Evolutionary conservation across 2,888 invertebrate species (phyloP), one percentile per base, ranked within the genome.

Genomic region (Coenonympha glycerion): DNA sequence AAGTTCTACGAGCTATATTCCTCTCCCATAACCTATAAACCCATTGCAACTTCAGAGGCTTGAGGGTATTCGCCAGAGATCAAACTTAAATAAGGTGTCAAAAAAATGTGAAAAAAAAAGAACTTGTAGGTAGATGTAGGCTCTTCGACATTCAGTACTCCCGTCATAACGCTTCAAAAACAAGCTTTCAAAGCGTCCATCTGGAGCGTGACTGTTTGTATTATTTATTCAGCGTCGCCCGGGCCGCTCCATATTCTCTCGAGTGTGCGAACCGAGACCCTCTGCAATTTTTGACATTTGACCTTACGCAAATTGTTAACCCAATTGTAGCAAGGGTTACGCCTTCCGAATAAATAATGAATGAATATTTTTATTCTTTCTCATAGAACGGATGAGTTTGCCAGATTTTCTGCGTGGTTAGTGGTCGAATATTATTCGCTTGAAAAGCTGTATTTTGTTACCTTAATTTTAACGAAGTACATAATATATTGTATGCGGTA

Each of bases 221-320:
- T 49, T 47, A 53, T 50, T 50, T 50, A 50, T 54, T 51, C 47
- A 52, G 8, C 45, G 34, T 47, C 21, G 47, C 42, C 21, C 26
- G 37, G 47, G 39, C 21, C 26, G 37, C 50, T 51, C 30, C 34
- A 47, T 53, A 30, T 40, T 52, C 33, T 55, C 49, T 42, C 40
- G 31, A 37, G 46, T 47, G 39, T 46, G 28, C 45, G 48, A 37
- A 45, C n/a, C n/a, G n/a, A n/a, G n/a, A n/a, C 53, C 47, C 47
- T 50, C 36, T 37, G 41, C 47, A 53, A 46, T 50, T 56, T 71
- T 70, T 68, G 69, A 61, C 66, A 65, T 65, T 56, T 65, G 68
- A 68, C 73, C 73, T 76, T 72, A 60, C 53, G 60, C 56, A 55
- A 65, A 58, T 66, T 69, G 62, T 68, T 68, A 71, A 76, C 73